These are phyloP conservation scores for Drosophila pseudotakahashii DNA, from an alignment of 2,888 invertebrate genomes.

Conservation along the genomic window DNA sequence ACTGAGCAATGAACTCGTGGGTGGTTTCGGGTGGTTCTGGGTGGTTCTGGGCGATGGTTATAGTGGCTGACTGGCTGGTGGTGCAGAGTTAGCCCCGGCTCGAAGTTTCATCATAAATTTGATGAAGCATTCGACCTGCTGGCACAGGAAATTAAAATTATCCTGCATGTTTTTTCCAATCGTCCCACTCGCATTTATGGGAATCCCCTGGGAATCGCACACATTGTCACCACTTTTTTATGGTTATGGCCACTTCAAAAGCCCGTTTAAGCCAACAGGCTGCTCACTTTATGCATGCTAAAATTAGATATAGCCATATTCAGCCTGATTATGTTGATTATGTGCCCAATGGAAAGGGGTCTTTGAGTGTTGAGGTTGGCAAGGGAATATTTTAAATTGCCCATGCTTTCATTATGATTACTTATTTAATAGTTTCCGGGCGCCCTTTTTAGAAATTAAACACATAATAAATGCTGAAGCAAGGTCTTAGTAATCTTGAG, in stretches of 20 bases:
- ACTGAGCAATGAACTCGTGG: conserved; percentile 60
- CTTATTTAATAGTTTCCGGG: neutral
- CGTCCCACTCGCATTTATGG: conserved; percentile 8
- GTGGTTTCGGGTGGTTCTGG: conserved; percentile 15
- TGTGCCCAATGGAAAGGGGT: neutral
- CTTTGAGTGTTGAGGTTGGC: neutral
- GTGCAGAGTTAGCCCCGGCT: conserved; percentile 26
- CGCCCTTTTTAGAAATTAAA: neutral
- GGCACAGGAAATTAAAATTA: conserved; percentile 65
- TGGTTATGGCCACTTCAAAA: conserved; percentile 21
- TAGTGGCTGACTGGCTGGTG: neutral
- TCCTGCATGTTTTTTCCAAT: conserved; percentile 52
- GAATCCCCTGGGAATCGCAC: conserved; percentile 8
- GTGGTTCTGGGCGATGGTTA: neutral
- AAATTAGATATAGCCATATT: conserved; percentile 34
- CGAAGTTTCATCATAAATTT: conserved; percentile 59
- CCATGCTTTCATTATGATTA: neutral
- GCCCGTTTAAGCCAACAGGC: conserved; percentile 15
- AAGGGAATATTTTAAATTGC: neutral
- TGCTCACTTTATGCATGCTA: conserved; percentile 19
- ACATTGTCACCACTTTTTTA: conserved; percentile 44
- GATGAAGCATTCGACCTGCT: conserved; percentile 64
- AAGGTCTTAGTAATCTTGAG: neutral
- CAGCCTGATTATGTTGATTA: conserved; percentile 33
- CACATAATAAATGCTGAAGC: neutral